Evolutionary conservation across 2,797 vertebrate genomes (phyloP).

Genomic region (Argya squamiceps): DNA sequence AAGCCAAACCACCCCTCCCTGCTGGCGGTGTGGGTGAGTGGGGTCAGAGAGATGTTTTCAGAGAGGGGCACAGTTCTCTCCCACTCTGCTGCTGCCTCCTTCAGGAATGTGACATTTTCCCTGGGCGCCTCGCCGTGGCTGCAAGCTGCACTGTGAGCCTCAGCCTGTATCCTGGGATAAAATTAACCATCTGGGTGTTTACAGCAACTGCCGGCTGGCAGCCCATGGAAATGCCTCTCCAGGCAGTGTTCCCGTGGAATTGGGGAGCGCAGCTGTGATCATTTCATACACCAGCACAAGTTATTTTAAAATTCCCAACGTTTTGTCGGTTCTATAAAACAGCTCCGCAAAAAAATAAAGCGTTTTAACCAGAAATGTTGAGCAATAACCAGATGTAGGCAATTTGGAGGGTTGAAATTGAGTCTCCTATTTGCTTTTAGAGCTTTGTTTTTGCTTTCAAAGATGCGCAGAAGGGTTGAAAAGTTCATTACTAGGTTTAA

Average conservation of each 20-base stretch:
- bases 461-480: not conserved
- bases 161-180: conserved; percentile 65
- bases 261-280: conserved; percentile 70
- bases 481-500: conserved; percentile 31
- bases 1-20: not conserved
- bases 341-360: conserved; percentile 65
- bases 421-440: conserved; percentile 47
- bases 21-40: not conserved
- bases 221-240: conserved; percentile 61
- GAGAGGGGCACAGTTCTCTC: not conserved
- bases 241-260: conserved; percentile 64
- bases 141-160: not conserved
- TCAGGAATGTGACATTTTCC: not conserved
- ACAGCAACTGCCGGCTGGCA: conserved; percentile 53
- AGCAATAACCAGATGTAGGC: conserved; percentile 71
- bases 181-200: conserved; percentile 73
- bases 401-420: conserved; percentile 32
- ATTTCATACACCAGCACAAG: conserved; percentile 48
- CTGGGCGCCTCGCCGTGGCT: not conserved
- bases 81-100: not conserved
- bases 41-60: not conserved
- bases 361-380: conserved; percentile 65
- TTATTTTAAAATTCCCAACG: conserved; percentile 62
- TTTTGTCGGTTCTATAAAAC: conserved; percentile 62
- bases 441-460: conserved; percentile 45